Percentiles rank a stretch among this genome's conserved stretches.
phyloP scores from a whole-genome alignment of 2,113 vertebrate genomes.

The Cavia porcellus region DNA sequence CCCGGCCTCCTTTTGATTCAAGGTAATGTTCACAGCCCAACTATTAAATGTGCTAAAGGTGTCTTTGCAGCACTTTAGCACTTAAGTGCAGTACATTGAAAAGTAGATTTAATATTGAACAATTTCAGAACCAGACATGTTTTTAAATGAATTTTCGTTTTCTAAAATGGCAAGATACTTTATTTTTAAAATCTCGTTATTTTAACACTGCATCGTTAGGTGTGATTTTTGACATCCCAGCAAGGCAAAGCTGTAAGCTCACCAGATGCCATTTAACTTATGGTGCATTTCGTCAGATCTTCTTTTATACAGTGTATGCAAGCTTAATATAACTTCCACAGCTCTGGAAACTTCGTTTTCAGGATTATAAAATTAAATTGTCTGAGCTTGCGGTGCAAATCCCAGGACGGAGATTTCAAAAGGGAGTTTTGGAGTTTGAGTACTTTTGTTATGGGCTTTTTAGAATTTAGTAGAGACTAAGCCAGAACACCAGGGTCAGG shows the following conservation, averaged over 20 bases:
- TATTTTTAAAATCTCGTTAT: slow-evolving; percentile 79
- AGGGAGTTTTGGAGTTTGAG: background rate
- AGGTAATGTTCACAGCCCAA: background rate
- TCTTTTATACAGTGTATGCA: slow-evolving; percentile 64
- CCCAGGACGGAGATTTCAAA: background rate
- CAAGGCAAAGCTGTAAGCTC: slow-evolving; percentile 73
- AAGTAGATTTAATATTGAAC: background rate
- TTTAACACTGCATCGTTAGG: slow-evolving; percentile 74
- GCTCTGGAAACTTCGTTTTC: slow-evolving; percentile 50
- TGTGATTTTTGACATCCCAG: slow-evolving; percentile 75
- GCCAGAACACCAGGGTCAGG: background rate
- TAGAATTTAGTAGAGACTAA: background rate
- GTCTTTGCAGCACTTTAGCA: background rate
- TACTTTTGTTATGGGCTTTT: background rate
- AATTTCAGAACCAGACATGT: slow-evolving; percentile 39
- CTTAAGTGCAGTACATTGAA: background rate
- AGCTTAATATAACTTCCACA: slow-evolving; percentile 69
- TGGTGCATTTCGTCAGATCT: slow-evolving; percentile 58
- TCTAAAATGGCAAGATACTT: slow-evolving; percentile 75
- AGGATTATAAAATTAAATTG: slow-evolving; percentile 54
- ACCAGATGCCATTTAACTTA: slow-evolving; percentile 74
- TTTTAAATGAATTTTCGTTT: slow-evolving; percentile 72
- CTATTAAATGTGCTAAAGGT: background rate
- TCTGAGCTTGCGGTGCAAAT: slow-evolving; percentile 46
- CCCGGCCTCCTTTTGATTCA: too few species aligned